Evolutionary conservation across 2,888 invertebrate species (phyloP), one percentile per base, ranked within the genome.

Genomic region (Uropetala carovei): DNA sequence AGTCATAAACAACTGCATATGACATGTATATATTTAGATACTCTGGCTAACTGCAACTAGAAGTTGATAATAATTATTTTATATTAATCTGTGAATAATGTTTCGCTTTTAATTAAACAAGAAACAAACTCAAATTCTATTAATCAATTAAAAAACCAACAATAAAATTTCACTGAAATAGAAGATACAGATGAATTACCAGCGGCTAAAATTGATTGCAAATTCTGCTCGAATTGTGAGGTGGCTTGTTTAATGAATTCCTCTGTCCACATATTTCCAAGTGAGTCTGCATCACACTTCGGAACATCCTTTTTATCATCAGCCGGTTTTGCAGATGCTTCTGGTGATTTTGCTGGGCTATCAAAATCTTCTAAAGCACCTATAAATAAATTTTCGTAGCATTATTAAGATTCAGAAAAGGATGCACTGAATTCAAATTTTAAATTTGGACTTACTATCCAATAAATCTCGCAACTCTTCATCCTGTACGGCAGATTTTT

Each of bases 211-310:
- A 93, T 68, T 11, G 92, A 84, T 92, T 94, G 94, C 95, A 95
- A 95, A 16, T 97, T 97, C 93, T 96, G 96, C 94, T 97, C 97
- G 94, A 98, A 97, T 93, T 97, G 97, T 27, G 96, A 95, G 0
- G 97, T 97, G 0, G 97, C 97, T 94, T 97, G 96, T 93, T 96
- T 96, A 5, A 97, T 96, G 94, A 97, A 97, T 94, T 97, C 97
- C 92, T 97, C 96, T 0, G 96, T 96, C 97, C 97, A 97, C 93
- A 96, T 95, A 93, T 96, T 97, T 89, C 94, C 94, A 92, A 94
- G 94, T 13, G 81, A 57, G 57, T 94, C 94, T 64, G 93, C 94
- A 59, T 86, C 68, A 58, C 30, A 57, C n/a, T 84, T 57, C n/a
- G 64, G 92, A 18, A 16, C 91, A 58, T 93, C 92, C 22, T 93